phyloP scores from a whole-genome alignment of 2,888 invertebrate species.

The Apamea sordens region DNA sequence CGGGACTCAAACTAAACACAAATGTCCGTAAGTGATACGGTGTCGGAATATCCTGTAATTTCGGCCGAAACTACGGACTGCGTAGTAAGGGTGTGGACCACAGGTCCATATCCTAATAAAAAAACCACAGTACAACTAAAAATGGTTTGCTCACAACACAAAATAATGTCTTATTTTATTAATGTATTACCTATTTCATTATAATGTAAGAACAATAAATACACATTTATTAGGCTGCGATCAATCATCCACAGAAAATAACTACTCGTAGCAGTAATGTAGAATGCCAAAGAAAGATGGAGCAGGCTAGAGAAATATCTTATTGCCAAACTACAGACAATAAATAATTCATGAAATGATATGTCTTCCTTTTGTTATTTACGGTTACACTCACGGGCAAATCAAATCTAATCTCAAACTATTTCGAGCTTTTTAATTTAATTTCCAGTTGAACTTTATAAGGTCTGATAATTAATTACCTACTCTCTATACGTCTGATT shows the following conservation, averaged over 20 bases:
- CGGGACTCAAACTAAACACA: too few relatives aligned
- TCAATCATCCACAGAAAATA: constrained; percentile 10
- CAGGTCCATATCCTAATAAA: too few relatives aligned
- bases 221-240: neutral
- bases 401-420: neutral
- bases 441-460: neutral
- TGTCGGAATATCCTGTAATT: too few relatives aligned
- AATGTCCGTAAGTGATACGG: too few relatives aligned
- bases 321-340: constrained; percentile 6
- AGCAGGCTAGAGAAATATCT: constrained; percentile 16
- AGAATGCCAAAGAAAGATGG: constrained; percentile 1
- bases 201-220: neutral
- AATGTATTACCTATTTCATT: too few relatives aligned
- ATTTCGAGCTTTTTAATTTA: too few relatives aligned
- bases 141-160: too few relatives aligned
- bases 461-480: neutral
- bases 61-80: too few relatives aligned
- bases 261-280: neutral
- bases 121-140: too few relatives aligned
- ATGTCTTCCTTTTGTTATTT: constrained; percentile 1
- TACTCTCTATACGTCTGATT: too few relatives aligned
- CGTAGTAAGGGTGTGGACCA: too few relatives aligned
- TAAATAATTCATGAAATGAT: constrained; percentile 66
- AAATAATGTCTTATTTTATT: too few relatives aligned
- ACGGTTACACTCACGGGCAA: neutral